These are phyloP conservation scores for Thymelicus lineola DNA, from an alignment of 2,888 invertebrate genomes.

Conservation along the genomic window DNA sequence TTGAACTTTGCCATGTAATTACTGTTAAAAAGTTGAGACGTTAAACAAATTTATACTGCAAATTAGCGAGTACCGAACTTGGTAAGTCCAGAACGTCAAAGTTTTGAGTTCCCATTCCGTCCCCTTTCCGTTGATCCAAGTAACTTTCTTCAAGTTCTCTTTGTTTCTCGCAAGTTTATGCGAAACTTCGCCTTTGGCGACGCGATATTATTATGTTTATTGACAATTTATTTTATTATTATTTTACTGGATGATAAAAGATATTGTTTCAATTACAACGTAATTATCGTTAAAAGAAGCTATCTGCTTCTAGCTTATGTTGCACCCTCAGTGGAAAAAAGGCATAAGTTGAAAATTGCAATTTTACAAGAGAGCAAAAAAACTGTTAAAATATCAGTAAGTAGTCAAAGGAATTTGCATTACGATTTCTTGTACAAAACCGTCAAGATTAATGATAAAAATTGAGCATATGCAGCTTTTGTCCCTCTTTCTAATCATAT, in stretches of 20 bases:
- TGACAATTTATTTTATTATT: constrained; percentile 52
- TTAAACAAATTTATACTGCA: constrained; percentile 84
- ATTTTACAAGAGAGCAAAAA: no score
- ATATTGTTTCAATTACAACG: no score
- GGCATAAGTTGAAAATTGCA: no score
- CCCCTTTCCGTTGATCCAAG: constrained; percentile 62
- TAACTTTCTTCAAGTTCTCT: constrained; percentile 74
- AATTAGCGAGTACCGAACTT: constrained; percentile 78
- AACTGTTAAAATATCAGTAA: no score
- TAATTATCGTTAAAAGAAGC: no score
- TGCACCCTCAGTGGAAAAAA: no score
- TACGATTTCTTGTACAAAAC: no score
- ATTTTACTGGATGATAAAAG: constrained; percentile 38
- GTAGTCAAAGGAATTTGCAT: no score
- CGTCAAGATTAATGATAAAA: no score
- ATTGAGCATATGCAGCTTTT: no score
- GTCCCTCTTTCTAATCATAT: no score
- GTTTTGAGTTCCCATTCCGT: constrained; percentile 72
- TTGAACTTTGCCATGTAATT: constrained; percentile 77
- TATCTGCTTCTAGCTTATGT: no score
- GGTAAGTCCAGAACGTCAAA: constrained; percentile 75
- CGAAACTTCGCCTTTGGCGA: constrained; percentile 64
- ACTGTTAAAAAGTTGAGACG: constrained; percentile 83
- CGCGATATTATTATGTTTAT: constrained; percentile 75
- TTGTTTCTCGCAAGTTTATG: constrained; percentile 73